phyloP scores from a whole-genome alignment of 2,888 invertebrate genomes.

The Polymixis flavicincta region DNA sequence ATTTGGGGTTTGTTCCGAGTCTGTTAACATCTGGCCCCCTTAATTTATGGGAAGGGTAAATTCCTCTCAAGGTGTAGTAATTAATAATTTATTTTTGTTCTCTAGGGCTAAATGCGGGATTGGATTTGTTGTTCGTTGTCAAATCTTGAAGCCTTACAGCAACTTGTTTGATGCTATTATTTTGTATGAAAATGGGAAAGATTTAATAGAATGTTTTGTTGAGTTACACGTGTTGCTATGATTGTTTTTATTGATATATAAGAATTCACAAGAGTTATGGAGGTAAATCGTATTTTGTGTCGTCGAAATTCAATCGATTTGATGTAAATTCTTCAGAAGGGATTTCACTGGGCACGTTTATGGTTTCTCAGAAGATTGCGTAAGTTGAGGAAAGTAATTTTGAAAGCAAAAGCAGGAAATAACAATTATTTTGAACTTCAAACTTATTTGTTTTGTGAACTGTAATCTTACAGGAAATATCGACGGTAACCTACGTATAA shows the following conservation, averaged over 20 bases:
- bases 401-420: conserved; percentile 30
- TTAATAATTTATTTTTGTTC: conserved; percentile 89
- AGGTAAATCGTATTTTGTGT: conserved; percentile 42
- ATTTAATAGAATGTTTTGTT: conserved; percentile 48
- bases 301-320: conserved; percentile 27
- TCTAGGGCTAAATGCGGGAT: conserved; percentile 72
- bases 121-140: conserved; percentile 67
- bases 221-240: conserved; percentile 51
- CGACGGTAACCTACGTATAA: too few relatives aligned
- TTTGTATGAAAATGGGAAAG: conserved; percentile 27
- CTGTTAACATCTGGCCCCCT: conserved; percentile 89
- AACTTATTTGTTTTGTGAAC: conserved; percentile 36
- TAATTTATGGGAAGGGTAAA: conserved; percentile 89
- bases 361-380: conserved; percentile 42
- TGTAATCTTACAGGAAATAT: conserved; percentile 24
- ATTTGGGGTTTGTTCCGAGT: conserved; percentile 88
- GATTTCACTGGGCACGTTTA: conserved; percentile 23
- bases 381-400: conserved; percentile 34
- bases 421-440: conserved; percentile 3
- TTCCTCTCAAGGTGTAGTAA: conserved; percentile 86
- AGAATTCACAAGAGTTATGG: conserved; percentile 33
- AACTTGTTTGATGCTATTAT: conserved; percentile 62
- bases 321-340: conserved; percentile 21
- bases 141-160: conserved; percentile 67
- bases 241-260: conserved; percentile 48